Evolutionary conservation across 2,888 invertebrate genomes (phyloP).

Genomic region (Tipula vernalis): DNA sequence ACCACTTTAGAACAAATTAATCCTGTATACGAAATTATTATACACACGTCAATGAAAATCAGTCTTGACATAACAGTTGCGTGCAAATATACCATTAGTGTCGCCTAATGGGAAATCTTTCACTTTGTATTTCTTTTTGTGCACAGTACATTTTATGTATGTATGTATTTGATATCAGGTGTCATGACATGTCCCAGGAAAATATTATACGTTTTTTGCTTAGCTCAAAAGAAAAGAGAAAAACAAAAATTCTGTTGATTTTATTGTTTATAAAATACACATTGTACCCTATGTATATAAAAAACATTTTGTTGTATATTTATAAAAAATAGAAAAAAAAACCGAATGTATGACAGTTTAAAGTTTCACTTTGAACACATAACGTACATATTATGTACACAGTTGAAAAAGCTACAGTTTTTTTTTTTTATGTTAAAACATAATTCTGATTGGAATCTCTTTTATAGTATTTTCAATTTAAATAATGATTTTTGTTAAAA

Average conservation of each 20-base stretch:
- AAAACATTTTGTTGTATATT: neutral
- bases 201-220: neutral
- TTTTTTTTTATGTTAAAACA: neutral
- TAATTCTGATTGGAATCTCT: neutral
- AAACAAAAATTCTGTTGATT: neutral
- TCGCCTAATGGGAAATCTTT: conserved; percentile 4
- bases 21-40: neutral
- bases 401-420: neutral
- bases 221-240: neutral
- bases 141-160: neutral
- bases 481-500: neutral
- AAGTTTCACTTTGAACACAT: neutral
- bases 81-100: neutral
- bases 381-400: neutral
- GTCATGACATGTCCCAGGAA: neutral
- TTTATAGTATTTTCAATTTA: neutral
- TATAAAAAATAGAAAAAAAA: neutral
- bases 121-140: neutral
- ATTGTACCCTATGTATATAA: neutral
- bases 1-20: neutral
- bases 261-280: neutral
- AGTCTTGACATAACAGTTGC: neutral
- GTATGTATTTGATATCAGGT: neutral
- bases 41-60: neutral
- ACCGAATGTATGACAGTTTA: neutral